Percentiles rank a stretch among this genome's conserved stretches.
Evolutionary conservation across 2,797 vertebrate species (phyloP).

Genomic region (Carcharodon carcharias): DNA sequence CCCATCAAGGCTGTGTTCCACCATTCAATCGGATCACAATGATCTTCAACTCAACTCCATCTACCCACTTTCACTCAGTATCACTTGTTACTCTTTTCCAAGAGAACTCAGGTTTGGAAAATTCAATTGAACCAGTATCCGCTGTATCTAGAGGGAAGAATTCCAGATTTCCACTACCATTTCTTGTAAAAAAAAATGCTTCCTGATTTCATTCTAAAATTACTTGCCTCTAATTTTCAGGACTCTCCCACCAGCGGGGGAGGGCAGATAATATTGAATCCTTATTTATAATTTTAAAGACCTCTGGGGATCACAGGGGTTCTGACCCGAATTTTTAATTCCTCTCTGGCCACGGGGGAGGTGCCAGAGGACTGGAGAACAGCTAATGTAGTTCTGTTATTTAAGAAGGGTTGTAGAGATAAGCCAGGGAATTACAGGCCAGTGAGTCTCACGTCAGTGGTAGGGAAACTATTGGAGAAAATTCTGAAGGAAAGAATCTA

Average conservation of each 20-base stretch:
- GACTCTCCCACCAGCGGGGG: neutral
- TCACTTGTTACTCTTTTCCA: neutral
- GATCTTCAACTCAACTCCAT: neutral
- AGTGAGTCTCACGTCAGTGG: no score
- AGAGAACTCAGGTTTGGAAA: neutral
- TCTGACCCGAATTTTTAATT: no score
- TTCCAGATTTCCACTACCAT: neutral
- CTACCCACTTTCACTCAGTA: no score
- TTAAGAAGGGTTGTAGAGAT: no score
- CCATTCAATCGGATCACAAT: neutral
- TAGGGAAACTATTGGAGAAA: no score
- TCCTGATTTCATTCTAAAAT: neutral
- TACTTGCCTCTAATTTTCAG: neutral
- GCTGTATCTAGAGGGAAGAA: neutral
- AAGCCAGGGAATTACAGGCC: no score
- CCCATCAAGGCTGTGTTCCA: neutral
- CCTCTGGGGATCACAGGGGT: neutral
- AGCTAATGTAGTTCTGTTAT: no score
- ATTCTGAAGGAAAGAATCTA: no score
- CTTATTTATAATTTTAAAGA: neutral
- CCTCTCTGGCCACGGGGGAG: no score
- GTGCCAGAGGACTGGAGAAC: no score
- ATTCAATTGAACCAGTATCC: neutral
- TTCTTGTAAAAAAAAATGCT: neutral
- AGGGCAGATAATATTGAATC: neutral